Percentiles rank a stretch among this genome's conserved stretches.
Evolutionary conservation across 2,888 invertebrate genomes (phyloP).

Genomic region (Ormia ochracea): DNA sequence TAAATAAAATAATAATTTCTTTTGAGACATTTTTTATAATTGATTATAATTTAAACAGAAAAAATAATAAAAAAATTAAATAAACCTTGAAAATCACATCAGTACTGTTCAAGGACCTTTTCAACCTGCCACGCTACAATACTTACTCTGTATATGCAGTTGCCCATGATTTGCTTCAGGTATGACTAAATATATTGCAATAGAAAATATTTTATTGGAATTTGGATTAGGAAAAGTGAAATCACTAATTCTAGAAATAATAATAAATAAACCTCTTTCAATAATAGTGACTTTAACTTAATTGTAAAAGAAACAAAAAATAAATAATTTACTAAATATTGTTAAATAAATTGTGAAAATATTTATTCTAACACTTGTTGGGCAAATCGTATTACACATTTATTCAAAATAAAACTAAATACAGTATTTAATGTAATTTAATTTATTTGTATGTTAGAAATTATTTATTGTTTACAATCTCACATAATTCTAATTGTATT

Average conservation of each 20-base stretch:
- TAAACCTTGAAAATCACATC: too few relatives aligned
- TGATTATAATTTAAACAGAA: too few relatives aligned
- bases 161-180: background rate
- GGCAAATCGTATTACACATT: conserved; percentile 6
- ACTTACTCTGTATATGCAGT: background rate
- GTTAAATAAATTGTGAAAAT: background rate
- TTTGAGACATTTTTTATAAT: too few relatives aligned
- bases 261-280: conserved; percentile 19
- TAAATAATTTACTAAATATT: background rate
- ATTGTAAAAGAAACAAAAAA: background rate
- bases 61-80: too few relatives aligned
- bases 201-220: background rate
- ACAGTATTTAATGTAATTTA: background rate
- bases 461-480: conserved; percentile 14
- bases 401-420: background rate
- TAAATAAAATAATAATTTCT: too few relatives aligned
- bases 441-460: conserved; percentile 15
- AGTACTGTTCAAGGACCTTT: too few relatives aligned
- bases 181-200: background rate
- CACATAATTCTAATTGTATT: conserved; percentile 10
- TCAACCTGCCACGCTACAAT: background rate
- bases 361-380: conserved; percentile 17
- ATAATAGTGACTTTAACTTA: background rate
- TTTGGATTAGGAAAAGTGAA: background rate
- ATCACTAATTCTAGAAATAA: background rate